Evolutionary conservation across 1,140 invertebrate species (phyloP).

Genomic region (Camponotus vicinus): DNA sequence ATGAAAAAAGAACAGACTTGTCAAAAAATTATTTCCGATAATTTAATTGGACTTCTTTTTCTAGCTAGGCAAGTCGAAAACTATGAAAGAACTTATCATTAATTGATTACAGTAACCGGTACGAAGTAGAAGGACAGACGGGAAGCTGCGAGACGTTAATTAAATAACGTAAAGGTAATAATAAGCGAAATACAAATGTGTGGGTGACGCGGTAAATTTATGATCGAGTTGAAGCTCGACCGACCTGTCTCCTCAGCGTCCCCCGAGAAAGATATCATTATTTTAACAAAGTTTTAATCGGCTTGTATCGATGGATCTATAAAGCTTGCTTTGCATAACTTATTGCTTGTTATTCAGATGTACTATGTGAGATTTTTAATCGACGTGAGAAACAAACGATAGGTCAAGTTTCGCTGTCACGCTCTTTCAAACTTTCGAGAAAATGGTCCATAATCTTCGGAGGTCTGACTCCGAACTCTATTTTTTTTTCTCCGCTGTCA

Average conservation of each 20-base stretch:
- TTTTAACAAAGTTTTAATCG: conserved; percentile 58
- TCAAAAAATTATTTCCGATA: background rate
- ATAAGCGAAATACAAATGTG: conserved; percentile 10
- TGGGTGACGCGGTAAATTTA: conserved; percentile 45
- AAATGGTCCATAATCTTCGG: conserved; percentile 59
- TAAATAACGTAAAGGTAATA: conserved; percentile 27
- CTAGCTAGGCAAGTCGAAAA: background rate
- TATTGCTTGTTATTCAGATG: conserved; percentile 33
- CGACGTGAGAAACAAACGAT: conserved; percentile 30
- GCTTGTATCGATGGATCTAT: conserved; percentile 46
- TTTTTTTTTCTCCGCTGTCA: conserved; percentile 44
- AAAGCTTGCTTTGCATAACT: conserved; percentile 35
- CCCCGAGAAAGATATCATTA: conserved; percentile 32
- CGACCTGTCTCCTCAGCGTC: background rate
- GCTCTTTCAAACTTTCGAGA: conserved; percentile 49
- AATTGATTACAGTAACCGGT: background rate
- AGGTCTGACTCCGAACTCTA: background rate
- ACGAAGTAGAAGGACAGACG: background rate
- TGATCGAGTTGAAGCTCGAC: conserved; percentile 38
- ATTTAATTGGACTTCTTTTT: background rate
- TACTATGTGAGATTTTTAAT: conserved; percentile 51
- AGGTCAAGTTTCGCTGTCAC: conserved; percentile 33
- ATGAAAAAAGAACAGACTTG: background rate
- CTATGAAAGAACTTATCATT: background rate
- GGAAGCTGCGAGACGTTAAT: conserved; percentile 9